Base-by-base conservation (phyloP, 2,888 invertebrate species). In the Phengaris alcon region DNA sequence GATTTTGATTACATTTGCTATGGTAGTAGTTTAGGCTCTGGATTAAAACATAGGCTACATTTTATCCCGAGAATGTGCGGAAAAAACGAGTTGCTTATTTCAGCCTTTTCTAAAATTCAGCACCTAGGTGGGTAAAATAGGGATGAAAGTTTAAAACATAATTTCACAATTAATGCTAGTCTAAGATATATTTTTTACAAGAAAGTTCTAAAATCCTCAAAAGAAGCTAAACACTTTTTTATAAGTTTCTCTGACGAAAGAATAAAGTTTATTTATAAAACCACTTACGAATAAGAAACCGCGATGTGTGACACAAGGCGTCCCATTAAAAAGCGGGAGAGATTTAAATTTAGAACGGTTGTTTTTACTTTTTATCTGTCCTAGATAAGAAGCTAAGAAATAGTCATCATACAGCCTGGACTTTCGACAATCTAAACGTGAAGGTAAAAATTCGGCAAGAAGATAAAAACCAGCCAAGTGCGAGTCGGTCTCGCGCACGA, bases 301-400 rank as follows among this genome's bases (percentile, higher is more conserved):
- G 79, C 79, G 78, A 78, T 79, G 78, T 77, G 83, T 87, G 84
- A 86, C 83, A 86, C 87, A 86, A 86, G 81, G 82, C 81, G 84
- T 83, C 82, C 82, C 82, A 82, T 81, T 82, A 81, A 81, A 78
- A 81, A 79, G 83, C 87, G 86, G 86, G 85, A 83, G 85, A 84
- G 86, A 85, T 90, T 89, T 86, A 88, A 89, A 90, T 87, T 87
- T 92, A 91, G 92, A 92, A 90, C 87, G 80, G 59, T 74, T 75
- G 82, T 81, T 81, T 82, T 85, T 86, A 85, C 89, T 87, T 89
- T 89, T 76, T 52, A 69, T 74, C 35, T 35, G 3, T 69, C 72
- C 68, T 75, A 22, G 57, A 70, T 76, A 52, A 77, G 44, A n/a
- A 57, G 6, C 57, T 46, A 55, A 44, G 64, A 64, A 64, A 35